These are phyloP conservation scores for Anagyrus pseudococci DNA, from an alignment of 2,888 invertebrate species.

Conservation along the genomic window DNA sequence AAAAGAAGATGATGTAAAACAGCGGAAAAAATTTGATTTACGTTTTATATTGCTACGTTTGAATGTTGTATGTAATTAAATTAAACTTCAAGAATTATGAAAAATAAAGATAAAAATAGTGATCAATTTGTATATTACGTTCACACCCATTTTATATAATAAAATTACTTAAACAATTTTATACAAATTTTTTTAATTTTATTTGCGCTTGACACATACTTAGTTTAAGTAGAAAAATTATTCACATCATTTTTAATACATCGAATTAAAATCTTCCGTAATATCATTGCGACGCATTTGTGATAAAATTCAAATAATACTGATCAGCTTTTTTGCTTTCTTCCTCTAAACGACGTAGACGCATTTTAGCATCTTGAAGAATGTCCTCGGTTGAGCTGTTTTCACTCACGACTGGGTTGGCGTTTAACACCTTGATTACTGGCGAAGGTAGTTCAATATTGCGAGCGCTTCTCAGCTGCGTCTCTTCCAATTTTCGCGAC, in stretches of 20 bases:
- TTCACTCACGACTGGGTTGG: constrained; percentile 53
- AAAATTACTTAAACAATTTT: constrained; percentile 40
- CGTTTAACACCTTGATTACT: constrained; percentile 40
- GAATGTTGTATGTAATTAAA: constrained; percentile 61
- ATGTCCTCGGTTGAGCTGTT: constrained; percentile 60
- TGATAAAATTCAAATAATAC: constrained; percentile 53
- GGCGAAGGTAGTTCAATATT: constrained; percentile 41
- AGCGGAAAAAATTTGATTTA: constrained; percentile 54
- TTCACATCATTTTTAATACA: constrained; percentile 14
- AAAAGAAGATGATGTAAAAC: constrained; percentile 60
- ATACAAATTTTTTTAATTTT: constrained; percentile 28
- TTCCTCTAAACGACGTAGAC: constrained; percentile 54
- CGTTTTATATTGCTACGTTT: constrained; percentile 61
- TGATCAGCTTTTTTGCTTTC: constrained; percentile 56
- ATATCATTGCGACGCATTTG: constrained; percentile 35
- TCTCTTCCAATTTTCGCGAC: constrained; percentile 54
- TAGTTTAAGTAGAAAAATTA: constrained; percentile 9
- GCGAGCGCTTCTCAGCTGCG: constrained; percentile 42
- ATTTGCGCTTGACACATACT: constrained; percentile 39
- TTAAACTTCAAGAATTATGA: constrained; percentile 52
- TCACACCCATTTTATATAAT: constrained; percentile 57
- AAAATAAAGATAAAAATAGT: constrained; percentile 51
- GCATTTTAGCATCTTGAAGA: constrained; percentile 56
- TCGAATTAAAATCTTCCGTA: not conserved
- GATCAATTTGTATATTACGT: constrained; percentile 58